phyloP scores from a whole-genome alignment of 2,797 vertebrate genomes.

The Muscicapa comitata region DNA sequence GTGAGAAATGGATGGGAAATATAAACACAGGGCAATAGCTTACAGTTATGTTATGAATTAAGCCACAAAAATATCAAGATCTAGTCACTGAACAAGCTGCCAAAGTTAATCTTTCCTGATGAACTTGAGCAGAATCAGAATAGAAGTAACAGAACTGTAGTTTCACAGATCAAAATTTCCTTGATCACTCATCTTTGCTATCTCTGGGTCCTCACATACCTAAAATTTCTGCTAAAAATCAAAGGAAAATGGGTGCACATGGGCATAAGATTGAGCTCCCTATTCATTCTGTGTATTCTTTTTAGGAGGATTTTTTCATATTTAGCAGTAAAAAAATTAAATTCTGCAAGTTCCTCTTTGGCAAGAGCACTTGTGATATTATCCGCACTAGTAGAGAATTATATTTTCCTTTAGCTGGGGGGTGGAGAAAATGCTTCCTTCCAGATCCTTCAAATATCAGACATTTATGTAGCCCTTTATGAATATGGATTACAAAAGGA shows the following conservation, averaged over 20 bases:
- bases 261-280: background rate
- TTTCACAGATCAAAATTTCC: background rate
- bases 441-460: background rate
- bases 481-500: background rate
- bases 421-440: background rate
- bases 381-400: background rate
- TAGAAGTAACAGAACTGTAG: constrained; percentile 54
- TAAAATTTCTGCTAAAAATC: background rate
- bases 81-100: constrained; percentile 80
- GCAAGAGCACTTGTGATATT: background rate
- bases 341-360: background rate
- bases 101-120: constrained; percentile 80
- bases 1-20: constrained; percentile 84
- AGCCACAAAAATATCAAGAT: constrained; percentile 81
- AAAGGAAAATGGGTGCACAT: background rate
- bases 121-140: constrained; percentile 82
- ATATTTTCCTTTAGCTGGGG: background rate
- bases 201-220: background rate
- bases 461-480: background rate
- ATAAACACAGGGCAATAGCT: constrained; percentile 79
- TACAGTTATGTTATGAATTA: constrained; percentile 85
- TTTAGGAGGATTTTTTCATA: background rate
- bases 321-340: background rate
- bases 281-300: background rate
- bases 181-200: constrained; percentile 20